Conservation (phyloP, 2,888 invertebrate species). For the Chydorus sphaericus region DNA sequence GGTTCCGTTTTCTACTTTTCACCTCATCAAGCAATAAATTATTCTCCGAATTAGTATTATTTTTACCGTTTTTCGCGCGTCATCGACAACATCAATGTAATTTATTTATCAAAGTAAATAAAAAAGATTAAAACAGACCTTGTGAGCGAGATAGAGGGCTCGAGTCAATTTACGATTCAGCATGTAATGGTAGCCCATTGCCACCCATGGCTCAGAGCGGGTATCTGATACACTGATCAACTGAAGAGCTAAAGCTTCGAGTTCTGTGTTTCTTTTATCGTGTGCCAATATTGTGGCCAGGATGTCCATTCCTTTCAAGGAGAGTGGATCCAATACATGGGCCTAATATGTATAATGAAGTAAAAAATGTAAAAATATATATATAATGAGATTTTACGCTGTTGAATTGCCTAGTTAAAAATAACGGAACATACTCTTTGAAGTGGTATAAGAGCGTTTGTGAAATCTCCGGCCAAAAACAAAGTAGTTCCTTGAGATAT, state of each 20-base stretch:
- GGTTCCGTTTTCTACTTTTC: not conserved
- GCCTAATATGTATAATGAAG: conserved; percentile 30
- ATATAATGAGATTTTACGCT: conserved; percentile 27
- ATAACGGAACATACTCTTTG: conserved; percentile 28
- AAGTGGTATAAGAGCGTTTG: conserved; percentile 40
- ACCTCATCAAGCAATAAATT: too few species aligned
- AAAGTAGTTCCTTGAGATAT: conserved; percentile 55
- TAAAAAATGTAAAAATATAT: not conserved
- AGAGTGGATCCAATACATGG: conserved; percentile 37
- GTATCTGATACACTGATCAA: conserved; percentile 36
- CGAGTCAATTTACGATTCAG: conserved; percentile 46
- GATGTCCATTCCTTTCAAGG: conserved; percentile 45
- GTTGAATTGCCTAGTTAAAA: too few species aligned
- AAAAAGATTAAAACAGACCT: conserved; percentile 34
- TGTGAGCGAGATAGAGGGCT: conserved; percentile 55
- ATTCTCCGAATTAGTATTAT: not conserved
- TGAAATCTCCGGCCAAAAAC: conserved; percentile 53
- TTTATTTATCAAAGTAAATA: not conserved
- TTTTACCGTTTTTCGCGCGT: not conserved
- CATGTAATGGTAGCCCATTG: conserved; percentile 54
- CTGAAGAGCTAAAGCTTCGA: conserved; percentile 44
- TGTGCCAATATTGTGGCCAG: conserved; percentile 44
- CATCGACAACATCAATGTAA: not conserved
- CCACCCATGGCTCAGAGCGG: conserved; percentile 52
- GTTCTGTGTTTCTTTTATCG: conserved; percentile 41